Evolutionary conservation across 2,113 vertebrate species (phyloP), one percentile per base, ranked within the genome.

Genomic region (Craseonycteris thonglongyai): DNA sequence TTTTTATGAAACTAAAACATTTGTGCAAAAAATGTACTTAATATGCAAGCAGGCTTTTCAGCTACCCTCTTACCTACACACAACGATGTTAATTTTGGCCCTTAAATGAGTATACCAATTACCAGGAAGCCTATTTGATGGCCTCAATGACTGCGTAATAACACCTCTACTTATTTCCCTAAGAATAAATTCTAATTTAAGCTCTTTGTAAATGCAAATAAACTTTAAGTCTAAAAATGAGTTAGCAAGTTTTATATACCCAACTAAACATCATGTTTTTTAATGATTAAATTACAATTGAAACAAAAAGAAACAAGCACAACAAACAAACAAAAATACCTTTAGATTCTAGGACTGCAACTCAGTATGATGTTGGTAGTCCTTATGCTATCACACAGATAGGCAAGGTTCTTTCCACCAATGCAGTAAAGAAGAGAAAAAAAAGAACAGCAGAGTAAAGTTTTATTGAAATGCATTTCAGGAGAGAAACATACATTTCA

Each of bases 1-100:
- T 76, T 94, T 71, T 72, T 91, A 91, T 71, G 65, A 93, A 93
- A 87, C 13, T 30, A 89, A 78, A 92, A 74, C 35, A 49, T 86
- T 88, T 93, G 19, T 72, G 54, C 45, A 84, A 80, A 88, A 85
- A 56, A 78, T 81, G 61, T 88, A 84, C n/a, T 38, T 72, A 81
- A 90, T 49, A 42, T n/a, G 7, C 12, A 61, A 86, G 68, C n/a
- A 49, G 40, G 24, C 38, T 96, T 85, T 95, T 66, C 56, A 69
- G 49, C 7, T 66, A 33, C 30, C 22, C 26, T 51, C 26, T 59
- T 83, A n/a, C 47, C 21, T 19, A 45, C 11, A 49, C 68, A 75
- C 59, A 21, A 30, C 24, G 18, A 15, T 11, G 56, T 58, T 58
- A 51, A 80, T 45, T 28, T 88, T 51, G 18, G 47, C 42, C 49